A percentile compares a stretch with the other conserved stretches of the same genome.
phyloP scores from a whole-genome alignment of 2,888 invertebrate species.

The Zygothrica quintamaculata region DNA sequence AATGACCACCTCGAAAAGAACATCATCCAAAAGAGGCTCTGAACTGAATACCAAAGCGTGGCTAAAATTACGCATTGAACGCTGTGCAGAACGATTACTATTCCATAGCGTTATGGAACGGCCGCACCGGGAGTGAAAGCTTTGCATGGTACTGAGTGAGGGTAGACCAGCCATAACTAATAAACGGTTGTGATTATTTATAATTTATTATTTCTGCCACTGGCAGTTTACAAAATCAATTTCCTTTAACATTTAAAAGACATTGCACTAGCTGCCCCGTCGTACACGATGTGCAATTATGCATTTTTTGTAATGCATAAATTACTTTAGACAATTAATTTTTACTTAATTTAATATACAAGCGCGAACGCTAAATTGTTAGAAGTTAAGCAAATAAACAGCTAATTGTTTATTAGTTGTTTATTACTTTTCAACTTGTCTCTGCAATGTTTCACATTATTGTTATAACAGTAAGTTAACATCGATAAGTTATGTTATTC shows the following conservation, averaged over 20 bases:
- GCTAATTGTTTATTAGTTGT: neutral
- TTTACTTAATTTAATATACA: no score
- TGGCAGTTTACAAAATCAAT: conserved; percentile 18
- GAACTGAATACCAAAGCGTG: conserved; percentile 94
- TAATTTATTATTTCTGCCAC: neutral
- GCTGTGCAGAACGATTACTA: conserved; percentile 92
- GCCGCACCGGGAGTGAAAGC: conserved; percentile 88
- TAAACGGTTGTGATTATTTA: no score
- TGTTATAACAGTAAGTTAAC: neutral
- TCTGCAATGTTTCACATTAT: neutral
- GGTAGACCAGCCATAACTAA: conserved; percentile 44
- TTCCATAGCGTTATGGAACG: conserved; percentile 93
- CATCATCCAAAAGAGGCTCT: conserved; percentile 91
- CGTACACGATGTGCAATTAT: neutral
- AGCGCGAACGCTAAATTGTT: no score
- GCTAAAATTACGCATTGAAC: conserved; percentile 93
- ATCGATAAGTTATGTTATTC: neutral
- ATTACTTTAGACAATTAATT: no score
- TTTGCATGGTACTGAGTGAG: conserved; percentile 37
- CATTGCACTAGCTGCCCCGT: conserved; percentile 2
- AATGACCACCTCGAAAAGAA: conserved; percentile 93
- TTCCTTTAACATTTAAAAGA: conserved; percentile 17
- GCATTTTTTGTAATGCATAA: neutral
- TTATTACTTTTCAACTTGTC: neutral
- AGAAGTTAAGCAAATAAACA: no score